These are phyloP conservation scores for Enteromius fasciolatus DNA, from an alignment of 2,797 vertebrate genomes.

Conservation along the genomic window DNA sequence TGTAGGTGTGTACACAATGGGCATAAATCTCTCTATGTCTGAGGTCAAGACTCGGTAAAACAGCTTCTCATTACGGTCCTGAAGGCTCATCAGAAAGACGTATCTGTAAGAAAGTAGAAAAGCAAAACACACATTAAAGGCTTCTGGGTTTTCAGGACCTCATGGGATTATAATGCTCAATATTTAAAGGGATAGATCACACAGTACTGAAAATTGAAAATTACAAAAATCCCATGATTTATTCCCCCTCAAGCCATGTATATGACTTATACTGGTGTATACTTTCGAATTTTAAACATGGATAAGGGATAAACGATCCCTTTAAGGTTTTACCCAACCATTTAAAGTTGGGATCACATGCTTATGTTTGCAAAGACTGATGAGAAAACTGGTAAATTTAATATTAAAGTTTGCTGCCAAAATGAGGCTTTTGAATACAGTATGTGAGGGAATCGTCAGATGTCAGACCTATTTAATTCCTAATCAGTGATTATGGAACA, in stretches of 20 bases:
- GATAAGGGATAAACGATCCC: not conserved
- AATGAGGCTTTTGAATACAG: not conserved
- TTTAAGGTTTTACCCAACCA: not conserved
- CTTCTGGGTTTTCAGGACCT: not conserved
- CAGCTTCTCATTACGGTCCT: slow-evolving; percentile 96
- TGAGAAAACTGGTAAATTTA: not conserved
- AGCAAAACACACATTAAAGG: not conserved
- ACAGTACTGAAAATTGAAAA: not conserved
- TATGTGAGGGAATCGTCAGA: not conserved
- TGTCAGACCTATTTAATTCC: not conserved
- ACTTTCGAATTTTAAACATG: not conserved
- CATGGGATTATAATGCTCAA: not conserved
- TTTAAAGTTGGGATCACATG: not conserved
- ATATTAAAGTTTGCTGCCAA: not conserved
- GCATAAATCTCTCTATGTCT: slow-evolving; percentile 94
- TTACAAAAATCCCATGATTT: not conserved
- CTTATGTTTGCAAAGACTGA: not conserved
- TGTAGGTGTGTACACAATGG: slow-evolving; percentile 95
- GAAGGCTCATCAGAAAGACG: slow-evolving; percentile 94
- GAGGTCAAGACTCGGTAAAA: slow-evolving; percentile 91
- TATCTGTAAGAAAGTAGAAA: slow-evolving; percentile 79
- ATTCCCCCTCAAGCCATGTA: not conserved
- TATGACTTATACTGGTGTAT: not conserved
- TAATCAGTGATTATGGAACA: not conserved
- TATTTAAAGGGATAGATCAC: not conserved